These are phyloP conservation scores for Zoanthus solanderi DNA, from an alignment of 92 coral and sea anemone genomes.

Conservation along the genomic window DNA sequence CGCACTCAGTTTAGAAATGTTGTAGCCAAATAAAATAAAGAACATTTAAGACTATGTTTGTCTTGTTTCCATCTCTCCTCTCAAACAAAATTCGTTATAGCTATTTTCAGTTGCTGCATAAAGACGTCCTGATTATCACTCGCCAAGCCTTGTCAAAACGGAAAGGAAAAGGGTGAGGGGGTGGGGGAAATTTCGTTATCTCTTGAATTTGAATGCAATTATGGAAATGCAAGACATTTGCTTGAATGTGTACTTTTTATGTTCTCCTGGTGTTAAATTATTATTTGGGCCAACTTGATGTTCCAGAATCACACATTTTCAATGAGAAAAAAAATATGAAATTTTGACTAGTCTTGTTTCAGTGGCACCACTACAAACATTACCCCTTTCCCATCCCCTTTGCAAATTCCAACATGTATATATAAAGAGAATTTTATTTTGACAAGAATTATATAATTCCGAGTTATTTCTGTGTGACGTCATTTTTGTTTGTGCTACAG, in stretches of 20 bases:
- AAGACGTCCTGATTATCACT: constrained; percentile 19
- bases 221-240: neutral
- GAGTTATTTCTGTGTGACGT: neutral
- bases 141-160: constrained; percentile 10
- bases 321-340: neutral
- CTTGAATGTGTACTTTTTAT: constrained; percentile 4
- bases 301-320: neutral
- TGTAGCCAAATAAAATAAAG: constrained; percentile 5
- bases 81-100: constrained; percentile 15
- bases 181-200: neutral
- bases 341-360: constrained; percentile 1
- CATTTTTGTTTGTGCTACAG: neutral
- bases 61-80: neutral
- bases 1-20: neutral
- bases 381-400: constrained; percentile 4
- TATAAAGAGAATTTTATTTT: neutral
- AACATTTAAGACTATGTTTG: neutral
- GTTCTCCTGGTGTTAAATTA: constrained; percentile 2
- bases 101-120: constrained; percentile 21
- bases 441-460: neutral
- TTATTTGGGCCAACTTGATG: neutral
- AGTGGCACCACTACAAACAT: constrained; percentile 13
- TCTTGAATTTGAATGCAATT: constrained; percentile 2
- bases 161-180: constrained; percentile 5
- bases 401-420: constrained; percentile 5